Conservation (phyloP, 2,888 invertebrate species). For the Epirrhoe tristata region DNA sequence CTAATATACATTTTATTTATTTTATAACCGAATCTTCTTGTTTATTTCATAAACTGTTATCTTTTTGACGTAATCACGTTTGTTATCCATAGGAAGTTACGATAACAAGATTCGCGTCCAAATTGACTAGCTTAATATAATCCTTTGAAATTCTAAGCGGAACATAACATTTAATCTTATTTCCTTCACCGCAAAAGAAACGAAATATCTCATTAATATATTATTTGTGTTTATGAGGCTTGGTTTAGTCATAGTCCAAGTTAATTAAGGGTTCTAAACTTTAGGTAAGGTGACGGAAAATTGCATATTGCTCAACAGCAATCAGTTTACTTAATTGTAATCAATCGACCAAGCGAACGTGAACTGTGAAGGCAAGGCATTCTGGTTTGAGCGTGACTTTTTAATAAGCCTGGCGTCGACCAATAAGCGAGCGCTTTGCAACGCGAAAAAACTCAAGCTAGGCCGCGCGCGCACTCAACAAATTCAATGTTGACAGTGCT, state of each 20-base stretch:
- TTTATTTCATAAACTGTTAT: slow-evolving; percentile 38
- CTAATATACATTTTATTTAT: slow-evolving; percentile 28
- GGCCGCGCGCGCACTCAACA: slow-evolving; percentile 58
- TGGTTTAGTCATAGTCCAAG: slow-evolving; percentile 50
- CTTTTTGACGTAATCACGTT: slow-evolving; percentile 36
- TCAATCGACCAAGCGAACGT: slow-evolving; percentile 55
- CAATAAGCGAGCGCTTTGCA: slow-evolving; percentile 59
- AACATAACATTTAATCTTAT: slow-evolving; percentile 63
- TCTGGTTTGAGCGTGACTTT: slow-evolving; percentile 68
- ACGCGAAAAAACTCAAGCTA: slow-evolving; percentile 64
- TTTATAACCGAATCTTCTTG: slow-evolving; percentile 11
- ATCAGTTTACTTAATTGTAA: slow-evolving; percentile 62
- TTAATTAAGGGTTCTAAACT: slow-evolving; percentile 53
- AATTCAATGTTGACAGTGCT: slow-evolving; percentile 70
- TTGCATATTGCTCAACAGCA: slow-evolving; percentile 56
- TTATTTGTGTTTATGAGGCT: slow-evolving; percentile 51
- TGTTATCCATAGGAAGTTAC: slow-evolving; percentile 60
- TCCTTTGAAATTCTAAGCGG: slow-evolving; percentile 67
- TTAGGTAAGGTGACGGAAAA: slow-evolving; percentile 53
- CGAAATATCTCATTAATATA: slow-evolving; percentile 31
- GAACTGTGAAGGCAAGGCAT: slow-evolving; percentile 61
- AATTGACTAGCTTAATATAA: slow-evolving; percentile 61
- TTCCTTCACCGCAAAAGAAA: slow-evolving; percentile 71
- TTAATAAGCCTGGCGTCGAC: slow-evolving; percentile 59
- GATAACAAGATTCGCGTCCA: slow-evolving; percentile 61